Evolutionary conservation across 1,140 invertebrate species (phyloP).

Genomic region (Ptiloglossa arizonensis): DNA sequence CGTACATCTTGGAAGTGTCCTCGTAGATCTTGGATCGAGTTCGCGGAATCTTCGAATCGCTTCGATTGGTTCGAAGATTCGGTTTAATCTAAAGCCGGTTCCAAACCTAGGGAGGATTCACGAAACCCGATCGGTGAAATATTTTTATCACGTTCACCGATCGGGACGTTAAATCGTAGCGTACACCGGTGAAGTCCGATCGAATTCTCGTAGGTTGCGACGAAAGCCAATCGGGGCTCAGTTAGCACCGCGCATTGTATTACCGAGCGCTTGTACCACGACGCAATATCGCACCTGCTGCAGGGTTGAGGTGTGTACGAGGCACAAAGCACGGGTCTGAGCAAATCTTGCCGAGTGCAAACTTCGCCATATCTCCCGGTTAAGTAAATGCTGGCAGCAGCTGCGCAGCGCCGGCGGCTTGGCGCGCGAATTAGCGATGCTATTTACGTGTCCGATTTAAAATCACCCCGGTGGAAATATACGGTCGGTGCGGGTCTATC

Average conservation of each 20-base stretch:
- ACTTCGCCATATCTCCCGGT: slow-evolving; percentile 40
- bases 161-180: background rate
- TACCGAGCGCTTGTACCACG: slow-evolving; percentile 35
- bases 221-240: slow-evolving; percentile 54
- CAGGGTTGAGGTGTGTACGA: slow-evolving; percentile 45
- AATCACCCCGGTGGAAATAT: slow-evolving; percentile 12
- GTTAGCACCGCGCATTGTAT: slow-evolving; percentile 38
- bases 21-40: background rate
- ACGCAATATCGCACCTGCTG: slow-evolving; percentile 63
- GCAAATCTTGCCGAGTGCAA: slow-evolving; percentile 59
- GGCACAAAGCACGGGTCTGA: slow-evolving; percentile 54
- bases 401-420: slow-evolving; percentile 18
- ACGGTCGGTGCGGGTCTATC: background rate
- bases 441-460: slow-evolving; percentile 25
- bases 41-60: background rate
- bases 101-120: too few species aligned
- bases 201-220: slow-evolving; percentile 42
- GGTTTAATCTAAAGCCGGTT: background rate
- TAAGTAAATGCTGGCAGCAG: slow-evolving; percentile 42
- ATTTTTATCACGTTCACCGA: too few species aligned
- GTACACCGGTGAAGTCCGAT: slow-evolving; percentile 14
- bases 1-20: background rate
- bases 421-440: slow-evolving; percentile 28
- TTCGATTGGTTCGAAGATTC: too few species aligned
- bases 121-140: too few species aligned